Conservation (phyloP, 2,113 vertebrate species). For the Mormyrus iriodes region DNA sequence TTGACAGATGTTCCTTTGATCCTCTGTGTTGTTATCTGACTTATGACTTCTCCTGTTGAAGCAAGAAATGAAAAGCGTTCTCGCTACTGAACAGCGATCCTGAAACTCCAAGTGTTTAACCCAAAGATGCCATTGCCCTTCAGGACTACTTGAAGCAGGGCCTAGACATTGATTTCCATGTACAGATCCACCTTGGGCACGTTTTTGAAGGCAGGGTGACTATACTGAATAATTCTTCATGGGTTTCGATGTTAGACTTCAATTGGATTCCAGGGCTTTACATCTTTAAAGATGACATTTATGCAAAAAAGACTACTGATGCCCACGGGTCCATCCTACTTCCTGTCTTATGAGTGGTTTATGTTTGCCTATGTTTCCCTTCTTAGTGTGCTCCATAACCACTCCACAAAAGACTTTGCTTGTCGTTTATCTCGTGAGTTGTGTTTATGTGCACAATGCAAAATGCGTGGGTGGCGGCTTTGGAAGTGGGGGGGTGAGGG, state of each 20-base stretch:
- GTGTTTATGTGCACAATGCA: slow-evolving; percentile 99
- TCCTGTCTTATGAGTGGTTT: slow-evolving; percentile 79
- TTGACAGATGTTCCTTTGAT: background rate
- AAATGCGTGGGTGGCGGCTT: too few relatives aligned
- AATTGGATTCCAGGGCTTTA: too few relatives aligned
- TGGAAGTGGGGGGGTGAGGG: slow-evolving; percentile 58
- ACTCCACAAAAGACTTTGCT: slow-evolving; percentile 98
- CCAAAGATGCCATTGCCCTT: too few relatives aligned
- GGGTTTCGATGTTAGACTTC: too few relatives aligned
- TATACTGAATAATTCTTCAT: slow-evolving; percentile 19
- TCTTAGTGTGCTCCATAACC: slow-evolving; percentile 97
- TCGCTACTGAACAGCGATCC: background rate
- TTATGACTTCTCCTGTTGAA: background rate
- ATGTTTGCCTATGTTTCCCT: slow-evolving; percentile 95
- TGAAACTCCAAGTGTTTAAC: background rate
- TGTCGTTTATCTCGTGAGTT: slow-evolving; percentile 99
- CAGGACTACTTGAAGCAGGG: slow-evolving; percentile 99
- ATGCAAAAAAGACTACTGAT: slow-evolving; percentile 69
- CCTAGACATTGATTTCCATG: slow-evolving; percentile 97
- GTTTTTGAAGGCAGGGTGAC: slow-evolving; percentile 99
- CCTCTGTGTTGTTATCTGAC: background rate
- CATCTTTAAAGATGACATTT: slow-evolving; percentile 71
- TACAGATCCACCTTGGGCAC: slow-evolving; percentile 97
- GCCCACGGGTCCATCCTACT: slow-evolving; percentile 80
- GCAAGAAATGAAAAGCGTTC: too few relatives aligned